A percentile compares a stretch with the other conserved stretches of the same genome.
These are phyloP conservation scores for Sinosuthora webbiana DNA, from an alignment of 2,113 vertebrate genomes.

Conservation along the genomic window DNA sequence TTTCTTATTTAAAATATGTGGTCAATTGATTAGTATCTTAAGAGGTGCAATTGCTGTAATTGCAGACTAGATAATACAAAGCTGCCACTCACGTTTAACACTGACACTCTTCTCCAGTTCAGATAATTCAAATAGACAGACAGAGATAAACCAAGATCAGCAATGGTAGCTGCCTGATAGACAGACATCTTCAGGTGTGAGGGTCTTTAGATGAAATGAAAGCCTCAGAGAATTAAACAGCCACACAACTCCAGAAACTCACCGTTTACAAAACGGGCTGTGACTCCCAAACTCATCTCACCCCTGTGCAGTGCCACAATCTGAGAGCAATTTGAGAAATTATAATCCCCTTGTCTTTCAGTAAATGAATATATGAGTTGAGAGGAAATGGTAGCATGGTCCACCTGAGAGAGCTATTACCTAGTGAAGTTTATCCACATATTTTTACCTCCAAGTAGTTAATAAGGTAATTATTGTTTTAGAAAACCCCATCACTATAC, in stretches of 20 bases:
- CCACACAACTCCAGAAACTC: not conserved
- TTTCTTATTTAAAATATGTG: not conserved
- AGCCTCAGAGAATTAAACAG: not conserved
- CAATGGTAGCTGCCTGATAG: not conserved
- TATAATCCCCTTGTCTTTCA: not conserved
- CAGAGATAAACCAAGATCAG: not conserved
- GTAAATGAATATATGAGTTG: not conserved
- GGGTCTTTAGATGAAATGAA: not conserved
- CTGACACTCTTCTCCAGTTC: not conserved
- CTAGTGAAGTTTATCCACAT: not conserved
- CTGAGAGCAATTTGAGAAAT: not conserved
- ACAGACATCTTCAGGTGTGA: not conserved
- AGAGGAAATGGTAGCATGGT: not conserved
- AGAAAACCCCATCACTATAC: not conserved
- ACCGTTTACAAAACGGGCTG: not conserved
- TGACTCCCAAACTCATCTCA: not conserved
- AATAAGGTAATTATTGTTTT: not conserved
- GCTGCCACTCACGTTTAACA: not conserved
- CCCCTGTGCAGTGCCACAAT: not conserved
- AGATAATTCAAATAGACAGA: not conserved
- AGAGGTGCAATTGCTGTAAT: not conserved
- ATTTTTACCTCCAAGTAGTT: not conserved
- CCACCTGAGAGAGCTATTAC: not conserved
- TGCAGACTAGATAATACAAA: not conserved
- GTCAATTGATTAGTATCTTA: not conserved